phyloP scores from a whole-genome alignment of 2,797 vertebrate species.

The Paedocypris micromegethes region DNA sequence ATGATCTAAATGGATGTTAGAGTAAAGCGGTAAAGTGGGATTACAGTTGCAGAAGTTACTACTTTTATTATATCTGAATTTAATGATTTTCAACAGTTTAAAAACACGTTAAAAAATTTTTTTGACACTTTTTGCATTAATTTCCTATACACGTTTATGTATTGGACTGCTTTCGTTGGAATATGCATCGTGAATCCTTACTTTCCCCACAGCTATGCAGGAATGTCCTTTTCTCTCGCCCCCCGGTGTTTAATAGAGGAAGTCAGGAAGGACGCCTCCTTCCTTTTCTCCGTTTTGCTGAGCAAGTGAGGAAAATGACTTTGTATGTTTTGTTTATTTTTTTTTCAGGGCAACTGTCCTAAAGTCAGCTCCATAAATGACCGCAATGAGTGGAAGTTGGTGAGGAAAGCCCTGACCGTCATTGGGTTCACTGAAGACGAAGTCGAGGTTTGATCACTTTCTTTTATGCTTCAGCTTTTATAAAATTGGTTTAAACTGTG shows the following conservation, averaged over 20 bases:
- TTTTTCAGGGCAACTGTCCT: conserved; percentile 89
- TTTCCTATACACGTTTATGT: conserved; percentile 8
- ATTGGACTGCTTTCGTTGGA: background rate
- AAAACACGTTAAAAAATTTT: background rate
- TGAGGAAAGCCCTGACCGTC: conserved; percentile 82
- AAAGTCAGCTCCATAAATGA: conserved; percentile 98
- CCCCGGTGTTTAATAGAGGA: conserved; percentile 45
- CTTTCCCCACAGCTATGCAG: conserved; percentile 10
- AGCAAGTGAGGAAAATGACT: conserved; percentile 6
- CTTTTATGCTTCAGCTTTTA: no score
- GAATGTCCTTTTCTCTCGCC: conserved; percentile 26
- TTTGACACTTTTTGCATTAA: background rate
- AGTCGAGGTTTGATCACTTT: conserved; percentile 77
- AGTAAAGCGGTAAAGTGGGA: no score
- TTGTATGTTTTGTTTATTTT: background rate
- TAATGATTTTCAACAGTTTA: no score
- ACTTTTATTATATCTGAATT: no score
- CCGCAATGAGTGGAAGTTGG: conserved; percentile 91
- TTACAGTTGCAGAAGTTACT: no score
- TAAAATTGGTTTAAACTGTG: no score
- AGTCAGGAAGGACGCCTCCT: conserved; percentile 28
- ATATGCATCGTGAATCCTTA: background rate
- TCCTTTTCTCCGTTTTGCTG: conserved; percentile 41
- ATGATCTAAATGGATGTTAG: no score
- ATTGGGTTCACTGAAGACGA: conserved; percentile 88